Conservation (phyloP, 1,140 invertebrate genomes). For the Cydia fagiglandana region DNA sequence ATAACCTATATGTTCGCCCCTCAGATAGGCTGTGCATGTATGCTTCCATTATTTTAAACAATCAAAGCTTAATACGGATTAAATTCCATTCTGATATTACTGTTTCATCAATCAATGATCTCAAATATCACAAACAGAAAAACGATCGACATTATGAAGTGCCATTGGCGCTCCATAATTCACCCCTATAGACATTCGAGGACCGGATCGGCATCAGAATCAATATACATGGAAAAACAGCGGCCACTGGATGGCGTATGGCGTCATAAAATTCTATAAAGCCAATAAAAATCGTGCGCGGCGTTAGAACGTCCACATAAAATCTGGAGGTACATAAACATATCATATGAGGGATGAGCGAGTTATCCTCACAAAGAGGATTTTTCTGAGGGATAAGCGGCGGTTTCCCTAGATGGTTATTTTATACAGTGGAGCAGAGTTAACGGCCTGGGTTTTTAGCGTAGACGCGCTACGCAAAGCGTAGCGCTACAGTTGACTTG, state of each 20-base stretch:
- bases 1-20: too few relatives aligned
- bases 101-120: background rate
- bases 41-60: too few relatives aligned
- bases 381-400: constrained; percentile 72
- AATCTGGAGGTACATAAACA: constrained; percentile 79
- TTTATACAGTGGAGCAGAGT: constrained; percentile 73
- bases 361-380: constrained; percentile 75
- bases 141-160: constrained; percentile 20
- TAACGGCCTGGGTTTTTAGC: constrained; percentile 67
- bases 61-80: background rate
- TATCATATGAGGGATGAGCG: constrained; percentile 76
- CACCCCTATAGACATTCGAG: constrained; percentile 40
- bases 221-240: constrained; percentile 75
- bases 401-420: constrained; percentile 75
- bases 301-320: constrained; percentile 78
- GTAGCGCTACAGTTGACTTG: constrained; percentile 29
- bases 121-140: constrained; percentile 27
- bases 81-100: background rate
- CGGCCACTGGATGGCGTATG: constrained; percentile 69
- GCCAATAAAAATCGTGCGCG: constrained; percentile 77
- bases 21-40: too few relatives aligned
- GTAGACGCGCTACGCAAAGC: constrained; percentile 31
- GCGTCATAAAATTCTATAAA: constrained; percentile 78
- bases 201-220: constrained; percentile 54
- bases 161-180: constrained; percentile 36